Evolutionary conservation across 2,113 vertebrate species (phyloP).

Genomic region (Tenebrosternarchus preto): DNA sequence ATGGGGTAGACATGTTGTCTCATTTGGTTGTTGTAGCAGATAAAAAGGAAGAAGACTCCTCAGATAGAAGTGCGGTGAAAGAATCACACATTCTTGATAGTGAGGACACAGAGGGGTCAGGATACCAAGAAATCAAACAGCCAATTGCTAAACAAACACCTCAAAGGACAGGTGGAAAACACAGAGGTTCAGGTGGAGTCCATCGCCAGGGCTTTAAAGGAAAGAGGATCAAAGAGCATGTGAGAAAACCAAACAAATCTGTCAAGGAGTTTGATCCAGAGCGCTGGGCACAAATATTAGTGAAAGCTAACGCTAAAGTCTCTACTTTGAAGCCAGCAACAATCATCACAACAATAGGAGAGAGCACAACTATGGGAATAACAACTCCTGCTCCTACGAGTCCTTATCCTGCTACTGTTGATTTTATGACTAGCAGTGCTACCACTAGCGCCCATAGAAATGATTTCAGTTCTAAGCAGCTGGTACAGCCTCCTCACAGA

Average conservation of each 20-base stretch:
- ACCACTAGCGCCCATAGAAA: conserved; percentile 22
- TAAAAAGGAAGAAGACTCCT: conserved; percentile 47
- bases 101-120: conserved; percentile 71
- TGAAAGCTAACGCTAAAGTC: conserved; percentile 69
- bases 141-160: conserved; percentile 62
- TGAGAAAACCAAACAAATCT: conserved; percentile 70
- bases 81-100: conserved; percentile 40
- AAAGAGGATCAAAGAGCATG: conserved; percentile 62
- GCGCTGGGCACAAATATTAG: conserved; percentile 71
- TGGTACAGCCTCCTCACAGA: not conserved
- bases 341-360: not conserved
- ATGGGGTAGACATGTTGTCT: conserved; percentile 76
- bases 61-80: conserved; percentile 45
- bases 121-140: conserved; percentile 68
- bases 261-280: conserved; percentile 74
- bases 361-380: conserved; percentile 16
- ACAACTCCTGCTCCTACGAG: conserved; percentile 18
- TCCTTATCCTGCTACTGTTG: conserved; percentile 12
- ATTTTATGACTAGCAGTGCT: not conserved
- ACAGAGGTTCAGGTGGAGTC: conserved; percentile 52
- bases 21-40: conserved; percentile 68
- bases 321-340: conserved; percentile 39
- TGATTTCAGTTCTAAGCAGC: conserved; percentile 21
- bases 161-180: conserved; percentile 53
- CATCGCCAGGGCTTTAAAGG: conserved; percentile 52